Conservation (phyloP, 2,113 vertebrate species). For the Amazona guildingii region DNA sequence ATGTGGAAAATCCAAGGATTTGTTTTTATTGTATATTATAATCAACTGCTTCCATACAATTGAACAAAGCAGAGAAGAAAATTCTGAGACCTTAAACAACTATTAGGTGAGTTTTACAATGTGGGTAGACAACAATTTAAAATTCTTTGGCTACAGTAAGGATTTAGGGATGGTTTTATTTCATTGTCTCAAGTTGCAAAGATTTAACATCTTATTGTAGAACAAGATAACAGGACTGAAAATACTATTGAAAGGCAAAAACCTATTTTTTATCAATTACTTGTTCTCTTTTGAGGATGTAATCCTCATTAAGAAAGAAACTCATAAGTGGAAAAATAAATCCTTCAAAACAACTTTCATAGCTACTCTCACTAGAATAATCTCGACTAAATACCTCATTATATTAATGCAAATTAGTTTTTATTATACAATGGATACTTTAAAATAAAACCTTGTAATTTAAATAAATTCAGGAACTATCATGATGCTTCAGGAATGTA, state of each 20-base stretch:
- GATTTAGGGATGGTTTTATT: background rate
- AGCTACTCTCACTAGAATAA: constrained; percentile 35
- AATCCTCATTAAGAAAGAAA: constrained; percentile 58
- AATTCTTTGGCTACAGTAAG: background rate
- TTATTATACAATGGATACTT: constrained; percentile 16
- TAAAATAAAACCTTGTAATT: constrained; percentile 39
- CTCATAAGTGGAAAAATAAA: constrained; percentile 45
- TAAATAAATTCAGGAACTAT: constrained; percentile 9
- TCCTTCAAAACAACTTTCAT: constrained; percentile 61
- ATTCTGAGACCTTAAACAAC: background rate
- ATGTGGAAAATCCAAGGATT: background rate
- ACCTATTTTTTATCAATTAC: constrained; percentile 48
- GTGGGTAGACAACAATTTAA: background rate
- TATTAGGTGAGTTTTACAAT: background rate
- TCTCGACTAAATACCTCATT: constrained; percentile 50
- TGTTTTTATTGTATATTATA: background rate
- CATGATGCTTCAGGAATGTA: background rate
- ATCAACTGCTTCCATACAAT: background rate
- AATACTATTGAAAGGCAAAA: constrained; percentile 22
- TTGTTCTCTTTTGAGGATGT: constrained; percentile 50
- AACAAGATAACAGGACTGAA: constrained; percentile 15
- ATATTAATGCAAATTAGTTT: constrained; percentile 56
- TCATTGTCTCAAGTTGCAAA: background rate
- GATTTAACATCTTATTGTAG: constrained; percentile 27
- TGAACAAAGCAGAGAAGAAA: constrained; percentile 12